Evolutionary conservation across 2,888 invertebrate species (phyloP), one percentile per base, ranked within the genome.

Genomic region (Drosophila kanekoi): DNA sequence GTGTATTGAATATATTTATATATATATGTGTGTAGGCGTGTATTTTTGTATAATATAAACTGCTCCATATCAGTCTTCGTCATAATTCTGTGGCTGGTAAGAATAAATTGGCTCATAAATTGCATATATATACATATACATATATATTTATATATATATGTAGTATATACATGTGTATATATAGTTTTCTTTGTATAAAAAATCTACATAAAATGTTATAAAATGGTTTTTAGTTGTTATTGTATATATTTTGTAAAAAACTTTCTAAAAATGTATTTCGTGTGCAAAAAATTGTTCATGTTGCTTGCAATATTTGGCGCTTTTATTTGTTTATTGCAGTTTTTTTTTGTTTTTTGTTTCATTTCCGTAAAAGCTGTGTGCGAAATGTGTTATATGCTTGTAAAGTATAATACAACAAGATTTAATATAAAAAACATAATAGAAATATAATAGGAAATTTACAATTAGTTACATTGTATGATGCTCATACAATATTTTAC

Each of bases 261-360:
- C 32, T 58, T 67, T 53, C 63, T 63, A 68, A 79, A 78, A 75
- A 67, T 73, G 43, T 77, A 61, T 57, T 53, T 48, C 14, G 59
- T 61, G 59, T 72, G 61, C 53, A 87, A 75, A 87, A 28, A 82
- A 69, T 60, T 75, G 66, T 60, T 87, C 43, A 47, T 64, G 62
- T 72, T 56, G 69, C 45, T 69, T 88, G 89, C 87, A 88, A 87
- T 87, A 77, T 87, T 87, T 88, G 87, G 89, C 87, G 74, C 61
- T 75, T 70, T 20, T 59, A 53, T 60, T 74, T 51, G 45, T 63
- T 63, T 67, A 49, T 52, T 60, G 45, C 51, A 57, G 18, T 45
- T 51, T 20, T 56, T 13, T 56, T 63, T 66, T 33, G 45, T n/a
- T 35, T 72, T 44, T 48, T 33, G 45, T 14, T 52, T 14, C 61